Evolutionary conservation across 2,888 invertebrate genomes (phyloP).

Genomic region (Machimus atricapillus): DNA sequence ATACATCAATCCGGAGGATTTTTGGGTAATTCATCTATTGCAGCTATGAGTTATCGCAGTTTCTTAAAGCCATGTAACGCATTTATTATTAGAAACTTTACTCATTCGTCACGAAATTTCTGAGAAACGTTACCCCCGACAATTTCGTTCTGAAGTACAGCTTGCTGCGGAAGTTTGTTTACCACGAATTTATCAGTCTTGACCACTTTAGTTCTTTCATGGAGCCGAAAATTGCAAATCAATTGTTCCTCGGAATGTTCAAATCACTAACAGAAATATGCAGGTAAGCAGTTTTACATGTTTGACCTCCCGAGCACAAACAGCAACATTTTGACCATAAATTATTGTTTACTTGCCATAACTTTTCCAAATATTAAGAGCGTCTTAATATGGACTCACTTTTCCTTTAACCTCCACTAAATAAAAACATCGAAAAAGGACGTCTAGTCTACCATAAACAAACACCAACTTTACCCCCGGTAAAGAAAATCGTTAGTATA

Average conservation of each 20-base stretch:
- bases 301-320: neutral
- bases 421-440: too few species aligned
- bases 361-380: too few species aligned
- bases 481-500: too few species aligned
- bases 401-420: too few species aligned
- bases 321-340: neutral
- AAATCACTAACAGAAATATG: neutral
- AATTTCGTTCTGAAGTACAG: conserved; percentile 15
- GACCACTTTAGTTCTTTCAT: neutral
- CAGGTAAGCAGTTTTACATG: neutral
- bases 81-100: neutral
- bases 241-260: neutral
- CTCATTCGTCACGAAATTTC: neutral
- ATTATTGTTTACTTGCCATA: too few species aligned
- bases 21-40: neutral
- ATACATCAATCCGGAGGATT: neutral
- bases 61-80: neutral
- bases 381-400: too few species aligned
- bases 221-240: neutral
- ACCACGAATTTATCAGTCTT: conserved; percentile 29
- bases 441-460: too few species aligned
- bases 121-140: neutral
- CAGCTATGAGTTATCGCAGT: neutral
- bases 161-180: conserved; percentile 11
- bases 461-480: too few species aligned